Evolutionary conservation across 1,140 invertebrate species (phyloP).

Genomic region (Matsumurasca onukii): DNA sequence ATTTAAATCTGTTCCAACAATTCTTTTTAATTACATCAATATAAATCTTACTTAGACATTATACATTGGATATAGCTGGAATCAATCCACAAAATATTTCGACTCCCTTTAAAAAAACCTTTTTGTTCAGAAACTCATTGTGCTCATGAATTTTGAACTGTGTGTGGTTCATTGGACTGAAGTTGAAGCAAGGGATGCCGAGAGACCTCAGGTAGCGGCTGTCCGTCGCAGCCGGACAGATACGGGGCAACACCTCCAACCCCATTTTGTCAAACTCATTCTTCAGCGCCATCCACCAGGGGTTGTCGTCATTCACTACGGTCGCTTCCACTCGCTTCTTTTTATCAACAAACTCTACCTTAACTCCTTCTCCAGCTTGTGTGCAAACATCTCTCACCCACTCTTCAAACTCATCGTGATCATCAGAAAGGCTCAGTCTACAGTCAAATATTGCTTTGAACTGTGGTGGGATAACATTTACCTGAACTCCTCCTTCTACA

Average conservation of each 20-base stretch:
- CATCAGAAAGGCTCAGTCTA: constrained; percentile 68
- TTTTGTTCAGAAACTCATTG: constrained; percentile 71
- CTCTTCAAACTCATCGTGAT: constrained; percentile 70
- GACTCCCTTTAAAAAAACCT: constrained; percentile 66
- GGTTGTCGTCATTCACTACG: constrained; percentile 53
- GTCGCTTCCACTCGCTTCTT: constrained; percentile 63
- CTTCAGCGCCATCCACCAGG: constrained; percentile 7
- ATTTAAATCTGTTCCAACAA: too few relatives aligned
- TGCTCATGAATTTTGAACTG: constrained; percentile 72
- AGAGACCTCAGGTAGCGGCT: constrained; percentile 63
- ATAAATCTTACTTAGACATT: too few relatives aligned
- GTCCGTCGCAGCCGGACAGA: constrained; percentile 82
- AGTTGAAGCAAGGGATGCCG: constrained; percentile 43
- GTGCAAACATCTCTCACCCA: constrained; percentile 53
- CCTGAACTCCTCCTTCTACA: constrained; percentile 82
- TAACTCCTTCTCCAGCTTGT: constrained; percentile 77
- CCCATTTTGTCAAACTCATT: constrained; percentile 38
- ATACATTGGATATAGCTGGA: constrained; percentile 35
- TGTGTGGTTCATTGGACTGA: constrained; percentile 61
- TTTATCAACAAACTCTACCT: constrained; percentile 70
- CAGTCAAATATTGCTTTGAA: constrained; percentile 78
- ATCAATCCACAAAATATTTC: constrained; percentile 62
- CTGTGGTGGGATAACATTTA: constrained; percentile 88
- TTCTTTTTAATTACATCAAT: too few relatives aligned
- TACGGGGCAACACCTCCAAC: constrained; percentile 61